phyloP scores from a whole-genome alignment of 2,113 vertebrate genomes.

The Vidua chalybeata region DNA sequence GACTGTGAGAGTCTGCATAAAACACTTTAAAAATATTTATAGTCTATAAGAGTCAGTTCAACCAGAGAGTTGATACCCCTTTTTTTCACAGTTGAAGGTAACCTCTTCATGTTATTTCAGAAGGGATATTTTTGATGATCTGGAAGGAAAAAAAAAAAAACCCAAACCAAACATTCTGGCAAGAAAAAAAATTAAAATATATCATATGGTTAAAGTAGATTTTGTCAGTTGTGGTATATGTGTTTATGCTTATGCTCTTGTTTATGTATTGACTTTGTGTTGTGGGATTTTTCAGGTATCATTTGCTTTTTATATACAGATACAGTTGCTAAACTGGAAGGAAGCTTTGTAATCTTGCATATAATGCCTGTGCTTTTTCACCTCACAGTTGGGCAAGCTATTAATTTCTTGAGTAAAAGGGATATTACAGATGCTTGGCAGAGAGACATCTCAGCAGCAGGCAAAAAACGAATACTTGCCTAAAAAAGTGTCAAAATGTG shows the following conservation, averaged over 20 bases:
- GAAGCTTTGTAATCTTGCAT: not conserved
- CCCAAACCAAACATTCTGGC: not conserved
- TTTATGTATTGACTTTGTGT: not conserved
- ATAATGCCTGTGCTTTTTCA: not conserved
- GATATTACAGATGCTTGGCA: not conserved
- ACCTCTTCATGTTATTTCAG: not conserved
- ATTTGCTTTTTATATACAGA: not conserved
- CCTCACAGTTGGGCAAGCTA: not conserved
- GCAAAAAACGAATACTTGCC: constrained; percentile 57
- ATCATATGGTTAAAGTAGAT: not conserved
- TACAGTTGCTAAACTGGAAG: not conserved
- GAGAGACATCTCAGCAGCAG: constrained; percentile 8
- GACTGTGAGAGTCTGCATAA: not conserved
- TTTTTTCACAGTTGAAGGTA: not conserved
- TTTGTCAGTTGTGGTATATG: not conserved
- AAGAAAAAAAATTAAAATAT: not conserved
- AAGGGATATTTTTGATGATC: not conserved
- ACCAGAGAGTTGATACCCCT: not conserved
- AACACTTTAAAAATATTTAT: not conserved
- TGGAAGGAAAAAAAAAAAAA: not conserved
- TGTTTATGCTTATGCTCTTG: not conserved
- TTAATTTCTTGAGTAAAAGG: constrained; percentile 52
- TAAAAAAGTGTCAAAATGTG: constrained; percentile 81
- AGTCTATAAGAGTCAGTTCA: not conserved
- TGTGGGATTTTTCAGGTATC: not conserved